These are phyloP conservation scores for Synanthedon vespiformis DNA, from an alignment of 2,888 invertebrate species.

Conservation along the genomic window DNA sequence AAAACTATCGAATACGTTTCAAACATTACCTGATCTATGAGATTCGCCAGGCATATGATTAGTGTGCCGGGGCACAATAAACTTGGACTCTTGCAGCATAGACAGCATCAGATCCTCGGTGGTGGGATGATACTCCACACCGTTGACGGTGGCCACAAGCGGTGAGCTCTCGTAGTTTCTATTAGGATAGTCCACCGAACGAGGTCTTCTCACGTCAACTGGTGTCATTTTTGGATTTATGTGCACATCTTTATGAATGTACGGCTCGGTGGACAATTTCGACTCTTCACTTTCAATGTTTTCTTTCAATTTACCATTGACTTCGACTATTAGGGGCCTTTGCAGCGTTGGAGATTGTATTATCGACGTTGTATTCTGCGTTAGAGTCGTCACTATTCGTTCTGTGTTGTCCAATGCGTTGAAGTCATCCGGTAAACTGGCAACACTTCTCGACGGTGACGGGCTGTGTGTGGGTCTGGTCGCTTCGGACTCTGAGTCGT, in stretches of 20 bases:
- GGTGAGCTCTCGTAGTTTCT: conserved; percentile 55
- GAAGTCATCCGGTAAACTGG: conserved; percentile 43
- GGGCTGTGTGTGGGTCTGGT: conserved; percentile 36
- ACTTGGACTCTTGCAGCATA: conserved; percentile 62
- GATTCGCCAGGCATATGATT: conserved; percentile 49
- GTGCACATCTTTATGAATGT: conserved; percentile 65
- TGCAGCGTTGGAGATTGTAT: conserved; percentile 51
- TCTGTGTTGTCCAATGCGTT: conserved; percentile 23
- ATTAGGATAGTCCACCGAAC: conserved; percentile 52
- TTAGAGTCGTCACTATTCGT: conserved; percentile 18
- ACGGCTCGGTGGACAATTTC: conserved; percentile 39
- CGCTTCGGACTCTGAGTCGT: conserved; percentile 37
- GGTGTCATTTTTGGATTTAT: conserved; percentile 69
- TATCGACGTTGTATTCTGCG: conserved; percentile 35
- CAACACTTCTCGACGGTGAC: conserved; percentile 41
- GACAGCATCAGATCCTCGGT: conserved; percentile 59
- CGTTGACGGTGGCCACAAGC: conserved; percentile 59
- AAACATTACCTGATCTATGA: conserved; percentile 49
- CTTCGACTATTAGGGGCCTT: conserved; percentile 50
- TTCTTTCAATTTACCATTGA: conserved; percentile 37
- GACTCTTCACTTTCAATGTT: conserved; percentile 38
- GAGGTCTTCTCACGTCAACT: conserved; percentile 48
- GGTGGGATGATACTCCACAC: conserved; percentile 59
- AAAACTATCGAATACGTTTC: background rate
- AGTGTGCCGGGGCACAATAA: conserved; percentile 48